These are phyloP conservation scores for Euphydryas editha DNA, from an alignment of 2,888 invertebrate genomes.

Conservation along the genomic window DNA sequence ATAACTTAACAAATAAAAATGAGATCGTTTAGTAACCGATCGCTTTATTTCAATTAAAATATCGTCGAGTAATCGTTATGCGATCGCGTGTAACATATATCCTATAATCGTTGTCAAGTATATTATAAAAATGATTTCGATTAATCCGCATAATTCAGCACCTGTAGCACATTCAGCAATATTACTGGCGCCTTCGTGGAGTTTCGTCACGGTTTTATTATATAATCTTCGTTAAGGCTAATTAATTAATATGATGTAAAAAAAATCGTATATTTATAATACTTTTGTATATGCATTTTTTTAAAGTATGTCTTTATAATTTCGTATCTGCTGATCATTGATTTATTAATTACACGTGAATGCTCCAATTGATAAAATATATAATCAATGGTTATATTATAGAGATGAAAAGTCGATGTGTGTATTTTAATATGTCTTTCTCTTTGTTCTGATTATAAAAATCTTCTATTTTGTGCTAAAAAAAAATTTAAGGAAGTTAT, in stretches of 20 bases:
- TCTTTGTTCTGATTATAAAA: too few relatives aligned
- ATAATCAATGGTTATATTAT: too few relatives aligned
- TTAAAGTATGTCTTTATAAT: too few relatives aligned
- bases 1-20: constrained; percentile 12
- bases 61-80: constrained; percentile 16
- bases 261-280: not conserved
- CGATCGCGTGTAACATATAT: constrained; percentile 26
- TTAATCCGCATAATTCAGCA: constrained; percentile 16
- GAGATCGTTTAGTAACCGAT: constrained; percentile 20
- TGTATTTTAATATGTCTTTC: too few relatives aligned
- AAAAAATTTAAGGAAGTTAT: too few relatives aligned
- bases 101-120: not conserved
- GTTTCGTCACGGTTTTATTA: constrained; percentile 13
- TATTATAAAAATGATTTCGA: constrained; percentile 7
- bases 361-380: too few relatives aligned
- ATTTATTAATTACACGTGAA: too few relatives aligned
- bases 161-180: constrained; percentile 16
- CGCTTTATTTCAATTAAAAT: constrained; percentile 13
- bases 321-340: too few relatives aligned
- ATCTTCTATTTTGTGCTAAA: too few relatives aligned
- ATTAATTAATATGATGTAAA: not conserved
- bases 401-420: too few relatives aligned
- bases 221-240: constrained; percentile 14
- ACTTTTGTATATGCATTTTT: too few relatives aligned
- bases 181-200: constrained; percentile 9